Conservation (phyloP, 2,888 invertebrate species). For the Thumatha senex region DNA sequence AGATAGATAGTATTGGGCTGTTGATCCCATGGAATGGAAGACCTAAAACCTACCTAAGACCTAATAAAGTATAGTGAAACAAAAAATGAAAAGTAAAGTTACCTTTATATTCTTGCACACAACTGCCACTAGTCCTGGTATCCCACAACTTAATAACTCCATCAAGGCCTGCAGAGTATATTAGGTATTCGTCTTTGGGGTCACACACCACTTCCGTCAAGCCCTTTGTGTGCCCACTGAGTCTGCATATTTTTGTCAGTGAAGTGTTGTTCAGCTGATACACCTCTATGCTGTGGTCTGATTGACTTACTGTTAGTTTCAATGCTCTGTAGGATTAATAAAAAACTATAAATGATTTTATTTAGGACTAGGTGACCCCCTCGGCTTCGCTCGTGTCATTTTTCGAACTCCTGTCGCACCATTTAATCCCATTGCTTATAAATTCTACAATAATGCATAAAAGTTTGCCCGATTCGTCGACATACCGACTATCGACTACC, state of each 20-base stretch:
- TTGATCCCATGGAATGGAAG: too few relatives aligned
- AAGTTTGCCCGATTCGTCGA: too few relatives aligned
- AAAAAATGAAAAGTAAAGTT: not conserved
- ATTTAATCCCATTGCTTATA: too few relatives aligned
- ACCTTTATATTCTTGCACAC: constrained; percentile 69
- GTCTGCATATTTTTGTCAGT: constrained; percentile 58
- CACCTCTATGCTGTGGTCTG: constrained; percentile 67
- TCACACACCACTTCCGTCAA: constrained; percentile 84
- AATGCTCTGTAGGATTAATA: constrained; percentile 49
- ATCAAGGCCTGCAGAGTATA: constrained; percentile 84
- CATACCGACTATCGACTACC: too few relatives aligned
- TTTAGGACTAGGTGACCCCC: too few relatives aligned
- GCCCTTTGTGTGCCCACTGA: constrained; percentile 70
- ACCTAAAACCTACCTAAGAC: too few relatives aligned
- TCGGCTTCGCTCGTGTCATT: too few relatives aligned
- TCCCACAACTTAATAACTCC: constrained; percentile 86
- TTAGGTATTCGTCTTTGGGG: constrained; percentile 78
- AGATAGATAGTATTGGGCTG: too few relatives aligned
- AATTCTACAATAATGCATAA: too few relatives aligned
- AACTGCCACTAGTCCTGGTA: constrained; percentile 75
- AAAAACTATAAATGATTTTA: not conserved
- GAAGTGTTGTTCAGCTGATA: constrained; percentile 61
- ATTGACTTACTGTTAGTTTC: constrained; percentile 60
- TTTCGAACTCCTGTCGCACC: too few relatives aligned
- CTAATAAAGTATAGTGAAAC: not conserved